Conservation (phyloP, 2,113 vertebrate species). For the Brachyhypopomus occidentalis region DNA sequence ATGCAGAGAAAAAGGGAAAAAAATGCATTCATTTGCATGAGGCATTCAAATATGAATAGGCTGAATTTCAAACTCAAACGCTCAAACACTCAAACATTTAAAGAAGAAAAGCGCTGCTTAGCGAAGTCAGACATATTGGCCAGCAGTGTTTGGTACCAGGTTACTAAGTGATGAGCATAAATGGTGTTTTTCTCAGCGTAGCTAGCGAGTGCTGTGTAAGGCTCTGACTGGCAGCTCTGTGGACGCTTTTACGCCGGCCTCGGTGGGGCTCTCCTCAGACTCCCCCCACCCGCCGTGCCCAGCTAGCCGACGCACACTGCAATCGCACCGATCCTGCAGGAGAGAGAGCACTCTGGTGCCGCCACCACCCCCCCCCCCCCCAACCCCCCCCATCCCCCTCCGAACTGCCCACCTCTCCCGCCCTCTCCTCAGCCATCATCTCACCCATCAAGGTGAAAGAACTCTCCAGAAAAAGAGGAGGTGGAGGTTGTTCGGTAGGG, state of each 20-base stretch:
- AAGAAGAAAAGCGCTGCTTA: not conserved
- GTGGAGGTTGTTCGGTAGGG: not conserved
- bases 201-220: slow-evolving; percentile 2
- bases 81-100: too few relatives aligned
- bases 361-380: too few relatives aligned
- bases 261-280: slow-evolving; percentile 37
- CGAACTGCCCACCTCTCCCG: slow-evolving; percentile 42
- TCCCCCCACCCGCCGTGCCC: slow-evolving; percentile 38
- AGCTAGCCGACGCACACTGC: slow-evolving; percentile 33
- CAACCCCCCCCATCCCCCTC: not conserved
- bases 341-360: slow-evolving; percentile 30
- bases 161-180: too few relatives aligned
- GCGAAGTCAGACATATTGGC: slow-evolving; percentile 4
- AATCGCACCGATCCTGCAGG: slow-evolving; percentile 46
- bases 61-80: not conserved
- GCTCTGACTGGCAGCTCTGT: slow-evolving; percentile 26
- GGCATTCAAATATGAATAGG: not conserved
- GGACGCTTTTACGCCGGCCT: slow-evolving; percentile 46
- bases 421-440: slow-evolving; percentile 61
- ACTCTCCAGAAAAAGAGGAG: slow-evolving; percentile 76
- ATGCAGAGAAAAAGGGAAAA: too few relatives aligned
- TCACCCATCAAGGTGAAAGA: slow-evolving; percentile 81
- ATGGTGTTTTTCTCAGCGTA: too few relatives aligned
- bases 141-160: not conserved
- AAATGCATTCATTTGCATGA: too few relatives aligned